Evolutionary conservation across 2,888 invertebrate species (phyloP), one percentile per base, ranked within the genome.

Genomic region (Epicampocera succincta): DNA sequence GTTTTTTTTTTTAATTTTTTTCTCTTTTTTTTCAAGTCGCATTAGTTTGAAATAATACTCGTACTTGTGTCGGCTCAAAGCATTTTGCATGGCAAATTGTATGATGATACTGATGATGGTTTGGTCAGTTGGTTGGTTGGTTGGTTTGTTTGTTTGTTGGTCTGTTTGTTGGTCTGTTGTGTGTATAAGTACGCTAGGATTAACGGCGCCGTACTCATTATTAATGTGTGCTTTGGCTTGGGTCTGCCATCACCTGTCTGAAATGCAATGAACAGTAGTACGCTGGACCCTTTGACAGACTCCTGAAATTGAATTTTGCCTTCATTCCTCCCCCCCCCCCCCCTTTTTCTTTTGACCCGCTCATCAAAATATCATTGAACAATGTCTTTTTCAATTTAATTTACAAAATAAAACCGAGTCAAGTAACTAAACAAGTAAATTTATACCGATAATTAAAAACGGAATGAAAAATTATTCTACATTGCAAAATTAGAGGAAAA

Each of bases 171-270:
- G 29, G 13, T 12, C 19, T 11, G 25, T 40, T 38, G 38, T 29
- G 21, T 52, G 19, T 44, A 17, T 33, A 52, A 72, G 19, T 15
- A 54, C n/a, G 60, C 61, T 68, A 82, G 82, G 82, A 82, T 82
- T 82, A 82, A 71, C 71, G 82, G 78, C 82, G 82, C 82, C 82
- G 78, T 74, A 78, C 76, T 82, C 77, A 82, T 74, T 75, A 82
- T 74, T 74, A 78, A 74, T 69, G 73, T 77, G 50, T 60, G 78
- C 74, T 74, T 54, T 48, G 65, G 74, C 66, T 74, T 66, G 17
- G n/a, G 58, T 46, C 33, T 33, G 61, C 44, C 76, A 69, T 52
- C 68, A 58, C 48, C 44, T 66, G 42, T 44, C 33, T 33, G 74
- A 69, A 82, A 58, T 69, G 33, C 52, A 71, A 58, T 58, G 77